phyloP scores from a whole-genome alignment of 2,888 invertebrate genomes.

The Drosophila limbata region DNA sequence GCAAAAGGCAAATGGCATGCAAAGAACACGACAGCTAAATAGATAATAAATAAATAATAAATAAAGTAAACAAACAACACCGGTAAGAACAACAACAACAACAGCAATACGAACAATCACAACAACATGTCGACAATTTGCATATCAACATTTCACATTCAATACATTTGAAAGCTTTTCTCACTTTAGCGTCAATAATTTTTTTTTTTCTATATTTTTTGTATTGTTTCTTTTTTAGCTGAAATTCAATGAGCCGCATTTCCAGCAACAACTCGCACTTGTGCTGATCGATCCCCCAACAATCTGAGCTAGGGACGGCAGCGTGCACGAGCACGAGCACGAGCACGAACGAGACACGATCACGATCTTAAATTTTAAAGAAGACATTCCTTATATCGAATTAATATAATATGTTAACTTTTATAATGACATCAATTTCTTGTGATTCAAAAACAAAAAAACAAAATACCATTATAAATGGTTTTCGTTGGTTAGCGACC shows the following conservation, averaged over 20 bases:
- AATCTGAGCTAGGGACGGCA: slow-evolving; percentile 3
- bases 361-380: background rate
- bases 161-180: slow-evolving; percentile 78
- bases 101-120: slow-evolving; percentile 19
- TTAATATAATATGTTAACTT: too few species aligned
- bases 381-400: too few species aligned
- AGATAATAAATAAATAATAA: slow-evolving; percentile 75
- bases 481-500: too few species aligned
- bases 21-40: slow-evolving; percentile 58
- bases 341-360: background rate
- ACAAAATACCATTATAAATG: too few species aligned
- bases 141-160: slow-evolving; percentile 77
- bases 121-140: slow-evolving; percentile 51
- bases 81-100: slow-evolving; percentile 20
- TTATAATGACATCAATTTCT: too few species aligned
- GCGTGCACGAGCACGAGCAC: background rate
- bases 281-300: slow-evolving; percentile 6
- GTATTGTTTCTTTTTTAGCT: slow-evolving; percentile 19
- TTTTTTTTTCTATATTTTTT: background rate
- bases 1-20: slow-evolving; percentile 18
- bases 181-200: slow-evolving; percentile 72
- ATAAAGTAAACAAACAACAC: slow-evolving; percentile 66
- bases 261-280: slow-evolving; percentile 30
- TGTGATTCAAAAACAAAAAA: too few species aligned
- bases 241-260: slow-evolving; percentile 73